Evolutionary conservation across 53 echinoderm and acorn worm species (phyloP), one percentile per base, ranked within the genome.

Genomic region (Paracentrotus lividus): DNA sequence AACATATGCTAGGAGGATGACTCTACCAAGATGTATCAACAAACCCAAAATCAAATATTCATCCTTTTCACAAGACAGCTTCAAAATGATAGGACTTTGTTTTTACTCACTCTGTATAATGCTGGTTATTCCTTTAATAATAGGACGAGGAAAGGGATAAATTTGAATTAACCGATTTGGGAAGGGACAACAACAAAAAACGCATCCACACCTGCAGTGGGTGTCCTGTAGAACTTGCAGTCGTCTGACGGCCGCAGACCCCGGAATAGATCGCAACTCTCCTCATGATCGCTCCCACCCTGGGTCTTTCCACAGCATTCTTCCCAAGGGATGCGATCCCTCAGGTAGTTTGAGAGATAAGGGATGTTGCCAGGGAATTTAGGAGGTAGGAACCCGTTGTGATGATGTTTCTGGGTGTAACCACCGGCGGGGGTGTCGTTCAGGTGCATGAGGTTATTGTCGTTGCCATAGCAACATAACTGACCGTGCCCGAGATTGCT

Each of bases 321-420:
- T 87, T 96, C 97, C 98, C 98, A 98, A 0, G 98, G 97, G 24
- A 98, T 94, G 36, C 93, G 93, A 66, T 98, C 98, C 49, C 93
- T 77, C 0, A 97, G 91, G 51, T 94, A 98, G 68, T 97, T 97
- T 8, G 98, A 98, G 55, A 98, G 81, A 72, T 95, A 98, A 0
- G 98, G 98, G 3, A 98, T 77, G 77, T 94, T 93, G 45, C 98
- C 95, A 13, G 95, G 94, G 36, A 47, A 26, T 26, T 90, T 90
- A 12, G 65, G 45, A 4, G 98, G 98, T 44, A 86, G 56, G 93
- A 94, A 90, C 26, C 97, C 98, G 53, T 93, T 91, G 90, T 98
- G 96, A 53, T 97, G 97, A 59, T 94, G 94, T 32, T 94, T 90
- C 32, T 97, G 98, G 21, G 93, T 61, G 32, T 94, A 94, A n/a